These are phyloP conservation scores for Electrona antarctica DNA, from an alignment of 2,113 vertebrate genomes.

Conservation along the genomic window DNA sequence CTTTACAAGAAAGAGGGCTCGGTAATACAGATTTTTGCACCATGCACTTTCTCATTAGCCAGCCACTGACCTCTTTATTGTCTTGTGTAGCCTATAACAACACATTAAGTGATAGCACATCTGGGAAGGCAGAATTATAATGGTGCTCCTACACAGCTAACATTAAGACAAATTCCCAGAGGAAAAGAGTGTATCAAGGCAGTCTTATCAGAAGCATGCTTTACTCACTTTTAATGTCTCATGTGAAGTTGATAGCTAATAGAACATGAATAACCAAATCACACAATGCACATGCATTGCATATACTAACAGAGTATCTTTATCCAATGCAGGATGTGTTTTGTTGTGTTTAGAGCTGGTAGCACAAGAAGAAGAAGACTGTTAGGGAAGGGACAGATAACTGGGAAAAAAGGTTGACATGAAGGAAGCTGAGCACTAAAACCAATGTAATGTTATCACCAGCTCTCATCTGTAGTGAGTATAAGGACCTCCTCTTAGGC, in stretches of 20 bases:
- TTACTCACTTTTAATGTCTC: conserved; percentile 47
- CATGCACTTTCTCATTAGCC: conserved; percentile 60
- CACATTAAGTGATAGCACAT: conserved; percentile 22
- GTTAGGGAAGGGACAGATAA: conserved; percentile 6
- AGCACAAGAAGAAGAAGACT: not conserved
- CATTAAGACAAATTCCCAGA: conserved; percentile 56
- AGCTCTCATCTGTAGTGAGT: not conserved
- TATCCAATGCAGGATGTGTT: conserved; percentile 22
- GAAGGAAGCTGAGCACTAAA: conserved; percentile 54
- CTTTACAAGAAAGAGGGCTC: conserved; percentile 42
- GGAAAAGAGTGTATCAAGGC: conserved; percentile 61
- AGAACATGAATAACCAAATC: conserved; percentile 73
- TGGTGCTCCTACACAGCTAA: conserved; percentile 36
- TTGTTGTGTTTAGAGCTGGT: conserved; percentile 37
- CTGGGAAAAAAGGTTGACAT: conserved; percentile 22
- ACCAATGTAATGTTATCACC: conserved; percentile 51
- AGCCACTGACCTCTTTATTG: no score
- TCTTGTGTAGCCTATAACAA: no score
- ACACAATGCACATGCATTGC: conserved; percentile 40
- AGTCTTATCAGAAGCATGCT: conserved; percentile 52
- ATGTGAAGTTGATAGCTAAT: no score
- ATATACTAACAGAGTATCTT: conserved; percentile 56
- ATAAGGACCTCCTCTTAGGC: conserved; percentile 21
- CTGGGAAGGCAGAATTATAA: conserved; percentile 27
- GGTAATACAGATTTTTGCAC: conserved; percentile 17